Evolutionary conservation across 2,797 vertebrate genomes (phyloP).

Genomic region (Micromesistius poutassou): DNA sequence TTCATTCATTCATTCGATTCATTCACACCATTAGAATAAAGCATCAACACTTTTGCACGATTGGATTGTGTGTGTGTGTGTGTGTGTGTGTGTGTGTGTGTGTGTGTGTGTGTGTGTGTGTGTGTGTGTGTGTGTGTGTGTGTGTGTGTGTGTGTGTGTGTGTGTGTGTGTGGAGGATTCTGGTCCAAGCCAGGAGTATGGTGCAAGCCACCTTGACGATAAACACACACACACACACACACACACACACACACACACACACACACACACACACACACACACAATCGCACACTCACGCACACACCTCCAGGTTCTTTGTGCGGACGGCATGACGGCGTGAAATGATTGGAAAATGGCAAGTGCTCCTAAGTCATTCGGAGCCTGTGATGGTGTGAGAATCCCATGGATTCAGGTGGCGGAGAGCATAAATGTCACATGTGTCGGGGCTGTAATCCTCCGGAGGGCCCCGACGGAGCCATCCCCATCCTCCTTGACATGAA

Average conservation of each 20-base stretch:
- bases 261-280: conserved; percentile 2
- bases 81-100: conserved; percentile 10
- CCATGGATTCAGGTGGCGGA: not conserved
- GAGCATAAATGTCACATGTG: conserved; percentile 35
- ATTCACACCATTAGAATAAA: conserved; percentile 52
- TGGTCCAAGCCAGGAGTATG: no score
- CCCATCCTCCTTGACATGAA: conserved; percentile 1
- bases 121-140: conserved; percentile 15
- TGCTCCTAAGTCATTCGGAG: conserved; percentile 32
- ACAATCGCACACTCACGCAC: conserved; percentile 10
- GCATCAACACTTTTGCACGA: conserved; percentile 37
- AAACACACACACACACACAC: not conserved
- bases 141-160: conserved; percentile 1
- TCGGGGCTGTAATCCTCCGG: conserved; percentile 17
- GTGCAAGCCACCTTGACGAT: not conserved
- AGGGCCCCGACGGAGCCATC: conserved; percentile 19
- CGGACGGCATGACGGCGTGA: conserved; percentile 27
- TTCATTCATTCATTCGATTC: conserved; percentile 27
- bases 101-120: conserved; percentile 2
- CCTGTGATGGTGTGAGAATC: conserved; percentile 13
- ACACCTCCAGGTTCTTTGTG: not conserved
- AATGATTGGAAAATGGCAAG: conserved; percentile 40
- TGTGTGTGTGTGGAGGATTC: not conserved
- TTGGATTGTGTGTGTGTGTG: conserved; percentile 12
- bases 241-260: conserved; percentile 7